Evolutionary conservation across 1,140 invertebrate species (phyloP).

Genomic region (Argopecten irradians): DNA sequence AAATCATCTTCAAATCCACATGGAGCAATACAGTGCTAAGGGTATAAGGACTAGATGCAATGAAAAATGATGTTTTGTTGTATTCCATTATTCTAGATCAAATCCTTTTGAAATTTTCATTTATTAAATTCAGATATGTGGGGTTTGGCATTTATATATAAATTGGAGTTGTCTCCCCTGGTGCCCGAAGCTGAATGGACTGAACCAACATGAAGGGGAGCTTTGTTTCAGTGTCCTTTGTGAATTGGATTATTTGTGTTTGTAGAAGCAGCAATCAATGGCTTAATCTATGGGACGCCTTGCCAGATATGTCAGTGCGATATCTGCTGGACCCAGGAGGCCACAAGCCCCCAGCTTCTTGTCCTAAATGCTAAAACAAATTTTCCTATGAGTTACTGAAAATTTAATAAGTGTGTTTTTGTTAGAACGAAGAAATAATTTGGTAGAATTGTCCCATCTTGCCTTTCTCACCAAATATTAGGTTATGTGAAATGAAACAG

Average conservation of each 20-base stretch:
- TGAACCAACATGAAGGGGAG: background rate
- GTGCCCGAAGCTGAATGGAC: background rate
- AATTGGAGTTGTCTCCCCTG: background rate
- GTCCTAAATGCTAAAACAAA: background rate
- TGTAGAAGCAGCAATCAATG: background rate
- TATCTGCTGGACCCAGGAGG: background rate
- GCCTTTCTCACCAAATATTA: slow-evolving; percentile 8
- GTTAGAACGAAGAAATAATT: background rate
- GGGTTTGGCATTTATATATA: background rate
- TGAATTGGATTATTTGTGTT: slow-evolving; percentile 1
- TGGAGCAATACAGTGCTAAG: background rate
- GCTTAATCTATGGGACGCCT: slow-evolving; percentile 7
- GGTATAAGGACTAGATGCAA: background rate
- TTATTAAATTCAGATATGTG: slow-evolving; percentile 5
- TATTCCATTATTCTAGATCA: background rate
- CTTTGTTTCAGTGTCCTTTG: slow-evolving; percentile 21
- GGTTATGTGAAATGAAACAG: background rate
- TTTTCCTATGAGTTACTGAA: background rate
- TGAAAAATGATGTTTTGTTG: background rate
- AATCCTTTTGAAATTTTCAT: slow-evolving; percentile 7
- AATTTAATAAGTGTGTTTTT: background rate
- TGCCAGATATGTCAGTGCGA: background rate
- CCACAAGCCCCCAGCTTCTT: background rate
- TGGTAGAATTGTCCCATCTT: background rate
- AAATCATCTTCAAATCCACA: background rate